phyloP scores from a whole-genome alignment of 2,797 vertebrate genomes.

The Hapalemur alaotrensis region DNA sequence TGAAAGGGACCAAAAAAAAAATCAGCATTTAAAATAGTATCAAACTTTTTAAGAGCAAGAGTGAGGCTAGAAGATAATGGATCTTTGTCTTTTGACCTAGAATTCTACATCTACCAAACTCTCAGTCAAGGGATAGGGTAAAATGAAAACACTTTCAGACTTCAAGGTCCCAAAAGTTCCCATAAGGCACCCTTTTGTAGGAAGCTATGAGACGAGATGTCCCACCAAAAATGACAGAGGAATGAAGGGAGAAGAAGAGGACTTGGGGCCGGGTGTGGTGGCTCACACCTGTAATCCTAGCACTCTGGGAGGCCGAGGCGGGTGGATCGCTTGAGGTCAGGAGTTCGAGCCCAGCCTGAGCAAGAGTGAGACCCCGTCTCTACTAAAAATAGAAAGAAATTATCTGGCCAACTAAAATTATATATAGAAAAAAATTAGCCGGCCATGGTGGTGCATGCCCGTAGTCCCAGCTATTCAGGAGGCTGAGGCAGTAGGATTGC shows the following conservation, averaged over 20 bases:
- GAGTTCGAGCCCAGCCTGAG: too few species aligned
- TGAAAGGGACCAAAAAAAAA: neutral
- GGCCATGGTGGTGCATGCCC: too few species aligned
- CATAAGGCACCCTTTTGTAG: neutral
- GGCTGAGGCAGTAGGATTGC: too few species aligned
- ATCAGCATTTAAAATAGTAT: constrained; percentile 10
- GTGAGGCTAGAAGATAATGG: neutral
- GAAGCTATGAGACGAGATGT: neutral
- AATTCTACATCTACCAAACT: neutral
- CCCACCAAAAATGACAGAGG: neutral
- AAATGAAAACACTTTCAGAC: constrained; percentile 7
- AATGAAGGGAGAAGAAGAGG: neutral
- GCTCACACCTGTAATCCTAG: too few species aligned
- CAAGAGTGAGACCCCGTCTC: too few species aligned
- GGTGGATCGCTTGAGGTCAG: too few species aligned
- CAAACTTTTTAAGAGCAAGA: neutral
- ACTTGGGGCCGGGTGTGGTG: too few species aligned
- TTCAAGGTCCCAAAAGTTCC: neutral
- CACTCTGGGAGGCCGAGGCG: too few species aligned
- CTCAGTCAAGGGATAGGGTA: neutral
- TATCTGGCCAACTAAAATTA: too few species aligned
- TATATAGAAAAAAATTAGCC: too few species aligned
- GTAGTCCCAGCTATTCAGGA: too few species aligned
- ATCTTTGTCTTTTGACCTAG: neutral
- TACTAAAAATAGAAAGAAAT: too few species aligned